A percentile compares a stretch with the other conserved stretches of the same genome.
Conservation (phyloP, 2,113 vertebrate species). For the Phrynocephalus versicolor region DNA sequence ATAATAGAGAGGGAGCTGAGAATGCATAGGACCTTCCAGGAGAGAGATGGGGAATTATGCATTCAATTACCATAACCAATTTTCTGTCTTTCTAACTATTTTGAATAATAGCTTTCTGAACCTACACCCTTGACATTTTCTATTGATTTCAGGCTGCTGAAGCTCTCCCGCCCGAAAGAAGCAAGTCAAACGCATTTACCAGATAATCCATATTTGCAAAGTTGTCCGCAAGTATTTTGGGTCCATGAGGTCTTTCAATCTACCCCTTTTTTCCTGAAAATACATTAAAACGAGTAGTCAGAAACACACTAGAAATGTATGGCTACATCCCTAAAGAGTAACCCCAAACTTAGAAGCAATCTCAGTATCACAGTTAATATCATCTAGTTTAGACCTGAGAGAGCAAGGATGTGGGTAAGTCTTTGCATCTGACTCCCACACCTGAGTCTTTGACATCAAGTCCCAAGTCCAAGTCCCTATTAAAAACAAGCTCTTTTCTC, state of each 20-base stretch:
- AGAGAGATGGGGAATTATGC: neutral
- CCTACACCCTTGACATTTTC: neutral
- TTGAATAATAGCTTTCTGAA: slow-evolving; percentile 1
- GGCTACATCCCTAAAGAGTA: neutral
- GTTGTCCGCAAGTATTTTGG: slow-evolving; percentile 83
- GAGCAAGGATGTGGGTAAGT: too few relatives aligned
- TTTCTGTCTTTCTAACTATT: neutral
- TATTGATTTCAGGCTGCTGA: neutral
- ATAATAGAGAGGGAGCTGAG: neutral
- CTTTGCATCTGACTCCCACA: too few relatives aligned
- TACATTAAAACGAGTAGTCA: neutral
- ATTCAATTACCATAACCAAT: neutral
- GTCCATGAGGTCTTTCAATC: slow-evolving; percentile 82
- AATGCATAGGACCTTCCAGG: neutral
- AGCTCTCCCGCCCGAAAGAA: neutral
- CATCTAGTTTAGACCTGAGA: too few relatives aligned
- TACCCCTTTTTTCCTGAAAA: slow-evolving; percentile 82
- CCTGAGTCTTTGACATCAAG: too few relatives aligned
- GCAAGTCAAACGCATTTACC: slow-evolving; percentile 74
- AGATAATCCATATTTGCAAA: slow-evolving; percentile 91
- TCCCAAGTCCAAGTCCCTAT: too few relatives aligned
- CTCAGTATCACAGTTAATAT: neutral
- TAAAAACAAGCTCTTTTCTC: too few relatives aligned
- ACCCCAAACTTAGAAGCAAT: neutral
- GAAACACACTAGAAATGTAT: neutral